Percentiles rank a stretch among this genome's conserved stretches.
Evolutionary conservation across 2,797 vertebrate genomes (phyloP).

Genomic region (Protonibea diacanthus): DNA sequence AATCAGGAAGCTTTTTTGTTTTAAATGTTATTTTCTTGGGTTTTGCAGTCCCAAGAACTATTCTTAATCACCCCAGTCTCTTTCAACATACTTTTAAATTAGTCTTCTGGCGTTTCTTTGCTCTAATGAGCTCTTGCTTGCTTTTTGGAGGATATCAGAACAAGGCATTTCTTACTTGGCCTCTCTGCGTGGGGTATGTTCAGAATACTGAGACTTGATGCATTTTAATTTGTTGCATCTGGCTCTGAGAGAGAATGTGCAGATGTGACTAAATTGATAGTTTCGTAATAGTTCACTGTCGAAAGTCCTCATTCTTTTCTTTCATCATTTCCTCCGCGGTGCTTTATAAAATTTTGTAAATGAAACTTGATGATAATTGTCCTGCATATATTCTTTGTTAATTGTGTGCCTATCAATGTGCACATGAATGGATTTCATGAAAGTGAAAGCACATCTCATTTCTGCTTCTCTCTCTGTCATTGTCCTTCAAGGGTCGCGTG

Average conservation of each 20-base stretch:
- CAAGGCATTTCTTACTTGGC: conserved; percentile 51
- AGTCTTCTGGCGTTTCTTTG: neutral
- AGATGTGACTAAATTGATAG: conserved; percentile 19
- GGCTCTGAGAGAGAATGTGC: conserved; percentile 23
- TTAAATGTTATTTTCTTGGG: neutral
- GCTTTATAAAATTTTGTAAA: conserved; percentile 5
- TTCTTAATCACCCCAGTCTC: neutral
- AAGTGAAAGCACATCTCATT: conserved; percentile 28
- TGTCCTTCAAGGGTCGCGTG: conserved; percentile 66
- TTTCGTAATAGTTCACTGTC: neutral
- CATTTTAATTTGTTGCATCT: conserved; percentile 52
- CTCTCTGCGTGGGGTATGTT: conserved; percentile 19
- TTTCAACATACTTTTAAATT: conserved; percentile 4
- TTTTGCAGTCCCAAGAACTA: neutral
- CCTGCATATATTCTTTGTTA: neutral
- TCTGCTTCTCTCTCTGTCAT: conserved; percentile 30
- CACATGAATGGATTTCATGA: conserved; percentile 6
- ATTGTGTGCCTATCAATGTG: neutral
- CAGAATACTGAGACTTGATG: conserved; percentile 30
- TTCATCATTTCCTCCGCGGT: neutral
- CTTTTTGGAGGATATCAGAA: conserved; percentile 34
- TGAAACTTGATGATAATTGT: neutral
- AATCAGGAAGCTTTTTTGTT: neutral
- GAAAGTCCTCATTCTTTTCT: neutral
- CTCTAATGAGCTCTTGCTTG: conserved; percentile 23